Evolutionary conservation across 2,113 vertebrate genomes (phyloP), one percentile per base, ranked within the genome.

Genomic region (Chunga burmeisteri): DNA sequence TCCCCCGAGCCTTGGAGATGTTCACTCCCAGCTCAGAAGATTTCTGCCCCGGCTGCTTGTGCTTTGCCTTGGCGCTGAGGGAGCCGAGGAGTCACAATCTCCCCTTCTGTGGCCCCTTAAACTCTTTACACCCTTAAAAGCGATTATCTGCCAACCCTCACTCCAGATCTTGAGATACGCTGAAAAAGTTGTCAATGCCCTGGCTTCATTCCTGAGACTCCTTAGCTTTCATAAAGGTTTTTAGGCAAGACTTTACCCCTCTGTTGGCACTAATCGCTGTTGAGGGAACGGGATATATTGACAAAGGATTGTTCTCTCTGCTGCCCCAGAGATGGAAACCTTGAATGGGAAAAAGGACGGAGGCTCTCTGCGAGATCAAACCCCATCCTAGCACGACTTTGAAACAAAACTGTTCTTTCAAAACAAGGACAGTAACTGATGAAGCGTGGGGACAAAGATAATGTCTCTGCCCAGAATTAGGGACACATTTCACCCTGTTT

Each of bases 241-340:
- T 79, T 12, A 71, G 71, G 56, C 61, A 50, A 61, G 22, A n/a
- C 34, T 40, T 61, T 3, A 25, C 36, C 7, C 1, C 22, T 36
- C 34, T 62, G 36, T 30, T 59, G 71, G 55, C 30, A 19, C 19
- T 1, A 3, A 52, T 6, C 0, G 0, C 9, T 4, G 30, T 4
- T 6, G 27, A 38, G 15, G 32, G 49, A 72, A 61, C 0, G 3
- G n/a, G n/a, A 75, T 63, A 11, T n/a, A 14, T 7, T 9, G 11
- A 67, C 9, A 40, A 61, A 88, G 46, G 26, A 23, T 53, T n/a
- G 44, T 81, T 67, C 74, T 59, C 50, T 42, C 47, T 17, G 66
- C 70, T 32, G 7, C 36, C 52, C 84, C 73, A 53, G 82, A 26
- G 62, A 9, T 26, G 23, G 74, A 77, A 92, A 30, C 58, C 77